Percentiles rank a stretch among this genome's conserved stretches.
These are phyloP conservation scores for Leptura quadrifasciata DNA, from an alignment of 2,888 invertebrate genomes.

Conservation along the genomic window DNA sequence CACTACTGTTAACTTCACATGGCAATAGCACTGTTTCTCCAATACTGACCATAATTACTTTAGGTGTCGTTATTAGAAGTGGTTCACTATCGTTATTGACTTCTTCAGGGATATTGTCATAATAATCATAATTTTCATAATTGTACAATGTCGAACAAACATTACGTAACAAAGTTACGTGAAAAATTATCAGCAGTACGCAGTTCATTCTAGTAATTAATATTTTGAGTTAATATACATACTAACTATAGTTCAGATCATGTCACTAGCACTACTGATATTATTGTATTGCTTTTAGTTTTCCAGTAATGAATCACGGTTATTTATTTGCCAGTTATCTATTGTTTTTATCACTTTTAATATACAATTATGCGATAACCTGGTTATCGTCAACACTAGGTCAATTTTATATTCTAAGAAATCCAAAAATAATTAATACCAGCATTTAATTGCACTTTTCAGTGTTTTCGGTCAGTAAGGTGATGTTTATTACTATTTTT, in stretches of 20 bases:
- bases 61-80: background rate
- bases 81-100: background rate
- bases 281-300: background rate
- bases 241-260: background rate
- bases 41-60: background rate
- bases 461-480: too few relatives aligned
- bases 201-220: background rate
- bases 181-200: background rate
- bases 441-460: too few relatives aligned
- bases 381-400: too few relatives aligned
- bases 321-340: too few relatives aligned
- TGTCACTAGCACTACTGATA: background rate
- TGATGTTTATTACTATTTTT: too few relatives aligned
- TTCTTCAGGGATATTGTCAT: background rate
- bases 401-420: too few relatives aligned
- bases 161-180: background rate
- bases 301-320: background rate
- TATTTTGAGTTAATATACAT: background rate
- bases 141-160: background rate
- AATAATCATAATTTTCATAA: background rate
- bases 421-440: too few relatives aligned
- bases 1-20: background rate
- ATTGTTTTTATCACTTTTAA: too few relatives aligned
- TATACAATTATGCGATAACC: too few relatives aligned
- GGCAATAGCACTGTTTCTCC: background rate